These are phyloP conservation scores for Tinea pellionella DNA, from an alignment of 2,888 invertebrate species.

Conservation along the genomic window DNA sequence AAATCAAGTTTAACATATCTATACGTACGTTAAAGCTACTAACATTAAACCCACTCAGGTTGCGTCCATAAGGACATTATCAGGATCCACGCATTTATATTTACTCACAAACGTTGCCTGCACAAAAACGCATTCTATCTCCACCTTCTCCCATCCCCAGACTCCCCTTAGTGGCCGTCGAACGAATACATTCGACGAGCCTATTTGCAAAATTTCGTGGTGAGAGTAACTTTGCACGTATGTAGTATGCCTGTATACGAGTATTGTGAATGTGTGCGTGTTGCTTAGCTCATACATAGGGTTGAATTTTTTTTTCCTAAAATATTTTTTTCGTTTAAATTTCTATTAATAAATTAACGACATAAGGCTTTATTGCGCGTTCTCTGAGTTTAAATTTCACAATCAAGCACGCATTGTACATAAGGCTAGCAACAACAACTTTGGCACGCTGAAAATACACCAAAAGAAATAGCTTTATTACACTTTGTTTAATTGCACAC, in stretches of 20 bases:
- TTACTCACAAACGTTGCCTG: conserved; percentile 55
- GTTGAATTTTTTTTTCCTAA: too few relatives aligned
- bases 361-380: too few relatives aligned
- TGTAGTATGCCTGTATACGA: conserved; percentile 13
- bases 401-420: too few relatives aligned
- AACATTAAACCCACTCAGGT: background rate
- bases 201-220: conserved; percentile 66
- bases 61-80: conserved; percentile 26
- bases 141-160: conserved; percentile 34
- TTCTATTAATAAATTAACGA: too few relatives aligned
- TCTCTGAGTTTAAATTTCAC: too few relatives aligned
- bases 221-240: conserved; percentile 49
- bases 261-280: conserved; percentile 30
- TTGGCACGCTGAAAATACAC: too few relatives aligned
- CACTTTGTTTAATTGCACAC: too few relatives aligned
- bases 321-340: too few relatives aligned
- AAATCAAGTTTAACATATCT: too few relatives aligned
- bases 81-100: conserved; percentile 60
- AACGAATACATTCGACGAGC: conserved; percentile 68
- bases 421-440: too few relatives aligned
- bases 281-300: conserved; percentile 64
- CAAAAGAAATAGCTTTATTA: too few relatives aligned
- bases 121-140: conserved; percentile 59
- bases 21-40: background rate
- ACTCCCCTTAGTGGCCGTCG: conserved; percentile 44